Percentiles rank a stretch among this genome's conserved stretches.
These are phyloP conservation scores for Ennomos erosarius DNA, from an alignment of 2,888 invertebrate genomes.

Conservation along the genomic window DNA sequence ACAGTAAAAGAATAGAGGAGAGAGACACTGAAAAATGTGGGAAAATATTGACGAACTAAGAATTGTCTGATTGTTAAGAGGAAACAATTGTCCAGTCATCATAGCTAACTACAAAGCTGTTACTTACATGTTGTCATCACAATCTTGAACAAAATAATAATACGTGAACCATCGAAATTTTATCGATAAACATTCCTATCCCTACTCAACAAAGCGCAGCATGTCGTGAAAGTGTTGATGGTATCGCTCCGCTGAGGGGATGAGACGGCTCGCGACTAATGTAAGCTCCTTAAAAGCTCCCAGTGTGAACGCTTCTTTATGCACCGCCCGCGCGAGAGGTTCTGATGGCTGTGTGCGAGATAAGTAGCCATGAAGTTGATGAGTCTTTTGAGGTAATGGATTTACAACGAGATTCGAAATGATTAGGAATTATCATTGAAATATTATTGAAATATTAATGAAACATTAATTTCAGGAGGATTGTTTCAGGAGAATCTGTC, in stretches of 20 bases:
- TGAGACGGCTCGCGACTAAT: slow-evolving; percentile 64
- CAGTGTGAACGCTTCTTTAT: slow-evolving; percentile 55
- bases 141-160: too few relatives aligned
- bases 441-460: neutral
- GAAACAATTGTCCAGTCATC: too few relatives aligned
- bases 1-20: too few relatives aligned
- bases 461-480: too few relatives aligned
- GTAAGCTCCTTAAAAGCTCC: slow-evolving; percentile 65
- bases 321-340: slow-evolving; percentile 33
- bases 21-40: too few relatives aligned
- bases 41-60: too few relatives aligned
- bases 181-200: slow-evolving; percentile 37
- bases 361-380: slow-evolving; percentile 35
- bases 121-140: too few relatives aligned
- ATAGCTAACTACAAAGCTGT: too few relatives aligned
- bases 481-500: too few relatives aligned
- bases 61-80: too few relatives aligned
- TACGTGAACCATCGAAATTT: slow-evolving; percentile 18
- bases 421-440: neutral
- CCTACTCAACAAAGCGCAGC: slow-evolving; percentile 52
- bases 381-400: slow-evolving; percentile 14
- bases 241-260: slow-evolving; percentile 61
- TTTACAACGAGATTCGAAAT: neutral
- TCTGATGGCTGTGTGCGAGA: slow-evolving; percentile 23
- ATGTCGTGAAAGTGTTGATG: slow-evolving; percentile 70